Evolutionary conservation across 2,888 invertebrate genomes (phyloP), one percentile per base, ranked within the genome.

Genomic region (Papilio gigon): DNA sequence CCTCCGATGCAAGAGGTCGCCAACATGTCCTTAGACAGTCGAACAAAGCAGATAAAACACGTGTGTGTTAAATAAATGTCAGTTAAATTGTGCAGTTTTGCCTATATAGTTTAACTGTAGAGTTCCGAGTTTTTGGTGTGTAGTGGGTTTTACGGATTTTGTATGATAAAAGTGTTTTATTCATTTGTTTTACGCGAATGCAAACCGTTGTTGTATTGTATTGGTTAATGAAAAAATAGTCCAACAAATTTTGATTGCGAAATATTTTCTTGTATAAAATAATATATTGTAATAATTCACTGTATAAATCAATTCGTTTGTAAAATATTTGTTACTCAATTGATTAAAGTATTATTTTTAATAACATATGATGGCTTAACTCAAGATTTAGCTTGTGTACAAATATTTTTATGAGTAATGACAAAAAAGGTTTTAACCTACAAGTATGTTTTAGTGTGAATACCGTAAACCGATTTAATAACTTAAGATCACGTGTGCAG

Each of bases 401-500:
- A 33, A 5, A 33, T 33, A 5, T 33, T 33, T 33, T 33, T 33
- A 5, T 33, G 33, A 5, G n/a, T 33, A 4, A 33, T 33, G 8
- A 33, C 33, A 8, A 5, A 5, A 33, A 37, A 37, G 37, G 4
- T 4, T 37, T 12, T 37, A 47, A 22, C 22, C 22, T 47, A 12
- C 47, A 47, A 20, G 22, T 30, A 30, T 53, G 27, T 27, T 1
- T 17, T n/a, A n/a, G n/a, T n/a, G n/a, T n/a, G n/a, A n/a, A n/a
- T n/a, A n/a, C n/a, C n/a, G n/a, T 53, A 5, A 25, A 30, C 53
- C 9, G 17, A 17, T 53, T 53, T 53, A 53, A 30, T 53, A 53
- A 53, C 27, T 6, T 17, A 53, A 53, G 17, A 53, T 53, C 53
- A 17, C 30, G 53, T 53, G 30, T 53, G 30, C 27, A 0, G 50